A percentile compares a stretch with the other conserved stretches of the same genome.
phyloP scores from a whole-genome alignment of 2,797 vertebrate species.

The Epinephelus malabaricus region DNA sequence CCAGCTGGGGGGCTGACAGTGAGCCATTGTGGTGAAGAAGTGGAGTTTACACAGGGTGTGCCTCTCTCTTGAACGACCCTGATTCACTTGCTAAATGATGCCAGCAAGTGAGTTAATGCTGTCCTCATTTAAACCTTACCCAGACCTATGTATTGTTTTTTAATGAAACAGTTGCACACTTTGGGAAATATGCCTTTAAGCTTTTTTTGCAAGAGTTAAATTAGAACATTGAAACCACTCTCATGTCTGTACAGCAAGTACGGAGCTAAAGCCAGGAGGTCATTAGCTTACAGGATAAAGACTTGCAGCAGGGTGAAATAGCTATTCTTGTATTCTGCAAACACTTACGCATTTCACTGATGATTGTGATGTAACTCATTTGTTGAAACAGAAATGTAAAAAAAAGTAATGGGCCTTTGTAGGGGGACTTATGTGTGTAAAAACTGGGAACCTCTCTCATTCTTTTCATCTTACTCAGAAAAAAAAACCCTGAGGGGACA shows the following conservation, averaged over 20 bases:
- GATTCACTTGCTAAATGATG: constrained; percentile 17
- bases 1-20: constrained; percentile 9
- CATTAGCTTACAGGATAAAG: background rate
- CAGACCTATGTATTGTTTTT: background rate
- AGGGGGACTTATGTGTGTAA: too few relatives aligned
- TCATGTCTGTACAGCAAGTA: background rate
- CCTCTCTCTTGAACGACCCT: constrained; percentile 28
- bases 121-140: constrained; percentile 1
- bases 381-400: too few relatives aligned
- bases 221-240: background rate
- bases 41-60: constrained; percentile 1
- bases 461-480: background rate
- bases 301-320: background rate
- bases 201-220: background rate
- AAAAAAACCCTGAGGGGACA: background rate
- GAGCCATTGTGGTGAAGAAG: constrained; percentile 18
- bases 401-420: background rate
- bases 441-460: too few relatives aligned
- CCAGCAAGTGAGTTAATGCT: constrained; percentile 13
- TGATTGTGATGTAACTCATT: too few relatives aligned
- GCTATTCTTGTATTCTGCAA: background rate
- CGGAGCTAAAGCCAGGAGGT: background rate
- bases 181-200: background rate
- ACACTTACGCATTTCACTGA: too few relatives aligned
- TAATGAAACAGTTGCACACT: background rate